These are phyloP conservation scores for Drosophila lacicola DNA, from an alignment of 2,888 invertebrate genomes.

Conservation along the genomic window DNA sequence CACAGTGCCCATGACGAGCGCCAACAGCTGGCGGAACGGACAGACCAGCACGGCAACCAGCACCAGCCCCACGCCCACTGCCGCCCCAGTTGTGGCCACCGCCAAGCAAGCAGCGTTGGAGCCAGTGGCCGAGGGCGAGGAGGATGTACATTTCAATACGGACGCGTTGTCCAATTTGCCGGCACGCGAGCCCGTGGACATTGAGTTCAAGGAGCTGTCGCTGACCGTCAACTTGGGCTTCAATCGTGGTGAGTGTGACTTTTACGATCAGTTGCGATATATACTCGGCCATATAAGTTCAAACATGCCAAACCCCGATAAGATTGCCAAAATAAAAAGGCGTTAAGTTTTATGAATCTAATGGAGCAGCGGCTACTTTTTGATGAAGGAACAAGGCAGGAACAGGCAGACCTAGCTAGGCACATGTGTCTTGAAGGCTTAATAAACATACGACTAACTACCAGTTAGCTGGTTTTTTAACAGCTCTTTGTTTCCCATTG, in stretches of 20 bases:
- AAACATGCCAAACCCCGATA: conserved; percentile 48
- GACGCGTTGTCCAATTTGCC: conserved; percentile 83
- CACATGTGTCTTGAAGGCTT: conserved; percentile 25
- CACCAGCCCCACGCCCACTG: conserved; percentile 21
- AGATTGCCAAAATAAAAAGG: conserved; percentile 62
- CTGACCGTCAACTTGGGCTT: conserved; percentile 90
- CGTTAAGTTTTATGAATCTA: conserved; percentile 44
- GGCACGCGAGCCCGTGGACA: conserved; percentile 87
- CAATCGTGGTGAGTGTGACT: conserved; percentile 88
- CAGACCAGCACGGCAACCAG: conserved; percentile 36
- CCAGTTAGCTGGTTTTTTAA: conserved; percentile 43
- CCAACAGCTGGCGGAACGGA: conserved; percentile 57
- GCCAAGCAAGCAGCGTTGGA: conserved; percentile 48
- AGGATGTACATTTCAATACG: conserved; percentile 51
- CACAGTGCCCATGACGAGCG: conserved; percentile 70
- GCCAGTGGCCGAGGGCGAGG: conserved; percentile 54
- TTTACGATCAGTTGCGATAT: conserved; percentile 35
- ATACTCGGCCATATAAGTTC: conserved; percentile 48
- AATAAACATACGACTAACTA: conserved; percentile 43
- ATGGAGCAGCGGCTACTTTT: conserved; percentile 57
- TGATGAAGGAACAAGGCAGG: conserved; percentile 13
- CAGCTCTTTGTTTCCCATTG: conserved; percentile 41
- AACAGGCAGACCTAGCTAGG: background rate
- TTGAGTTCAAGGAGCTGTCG: conserved; percentile 90
- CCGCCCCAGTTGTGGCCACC: background rate